Evolutionary conservation across 2,797 vertebrate genomes (phyloP).

Genomic region (Dryobates pubescens): DNA sequence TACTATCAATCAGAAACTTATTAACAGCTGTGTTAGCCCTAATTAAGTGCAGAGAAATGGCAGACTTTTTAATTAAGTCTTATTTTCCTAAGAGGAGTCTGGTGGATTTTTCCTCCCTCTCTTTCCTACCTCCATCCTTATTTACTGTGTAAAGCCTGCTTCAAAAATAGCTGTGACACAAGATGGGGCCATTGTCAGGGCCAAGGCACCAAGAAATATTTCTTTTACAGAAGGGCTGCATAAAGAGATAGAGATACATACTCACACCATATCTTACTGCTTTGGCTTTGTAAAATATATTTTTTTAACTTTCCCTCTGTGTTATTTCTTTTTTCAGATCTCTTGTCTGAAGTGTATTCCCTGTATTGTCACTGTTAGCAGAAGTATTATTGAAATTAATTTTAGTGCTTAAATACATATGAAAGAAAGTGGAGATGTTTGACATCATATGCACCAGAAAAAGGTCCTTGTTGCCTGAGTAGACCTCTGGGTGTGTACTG

Average conservation of each 20-base stretch:
- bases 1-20: slow-evolving; percentile 68
- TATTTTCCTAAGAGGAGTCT: slow-evolving; percentile 53
- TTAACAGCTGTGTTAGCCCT: slow-evolving; percentile 63
- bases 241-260: no score
- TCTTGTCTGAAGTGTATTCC: not conserved
- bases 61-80: slow-evolving; percentile 63
- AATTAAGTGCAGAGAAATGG: slow-evolving; percentile 59
- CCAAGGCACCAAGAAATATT: not conserved
- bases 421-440: not conserved
- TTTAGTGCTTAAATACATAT: not conserved
- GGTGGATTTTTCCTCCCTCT: not conserved
- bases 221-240: not conserved
- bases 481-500: not conserved
- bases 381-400: not conserved
- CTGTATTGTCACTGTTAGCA: not conserved
- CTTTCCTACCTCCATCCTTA: slow-evolving; percentile 12
- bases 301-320: not conserved
- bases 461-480: not conserved
- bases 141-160: not conserved
- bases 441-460: not conserved
- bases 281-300: not conserved
- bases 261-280: not conserved
- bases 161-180: slow-evolving; percentile 21
- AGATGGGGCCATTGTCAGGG: not conserved
- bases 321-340: not conserved